phyloP scores from a whole-genome alignment of 2,113 vertebrate species.

The Rynchops niger region DNA sequence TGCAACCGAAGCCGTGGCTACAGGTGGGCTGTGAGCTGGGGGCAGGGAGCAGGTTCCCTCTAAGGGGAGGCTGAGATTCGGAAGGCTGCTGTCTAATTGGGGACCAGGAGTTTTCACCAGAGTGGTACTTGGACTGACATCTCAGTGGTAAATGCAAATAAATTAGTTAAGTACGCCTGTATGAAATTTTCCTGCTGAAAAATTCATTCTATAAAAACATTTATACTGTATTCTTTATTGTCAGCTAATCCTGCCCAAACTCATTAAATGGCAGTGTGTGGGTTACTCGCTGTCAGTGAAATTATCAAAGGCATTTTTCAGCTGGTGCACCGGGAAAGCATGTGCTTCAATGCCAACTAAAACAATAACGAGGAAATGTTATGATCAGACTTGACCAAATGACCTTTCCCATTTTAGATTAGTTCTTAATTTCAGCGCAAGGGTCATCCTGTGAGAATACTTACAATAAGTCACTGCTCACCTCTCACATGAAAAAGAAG shows the following conservation, averaged over 20 bases:
- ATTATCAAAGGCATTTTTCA: slow-evolving; percentile 82
- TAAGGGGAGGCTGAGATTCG: neutral
- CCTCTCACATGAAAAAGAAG: slow-evolving; percentile 80
- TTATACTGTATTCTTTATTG: slow-evolving; percentile 78
- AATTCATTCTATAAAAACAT: slow-evolving; percentile 72
- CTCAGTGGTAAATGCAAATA: slow-evolving; percentile 33
- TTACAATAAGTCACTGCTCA: slow-evolving; percentile 79
- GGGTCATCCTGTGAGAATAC: slow-evolving; percentile 80
- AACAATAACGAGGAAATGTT: slow-evolving; percentile 82
- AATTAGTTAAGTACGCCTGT: slow-evolving; percentile 25
- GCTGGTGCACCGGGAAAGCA: slow-evolving; percentile 75
- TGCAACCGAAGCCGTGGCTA: neutral
- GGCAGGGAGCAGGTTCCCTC: neutral
- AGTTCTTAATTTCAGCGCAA: slow-evolving; percentile 80
- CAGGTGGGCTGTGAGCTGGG: neutral
- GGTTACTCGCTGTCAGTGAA: slow-evolving; percentile 80
- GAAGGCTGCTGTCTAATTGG: neutral
- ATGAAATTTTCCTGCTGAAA: slow-evolving; percentile 61
- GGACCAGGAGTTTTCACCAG: neutral
- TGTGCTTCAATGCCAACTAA: slow-evolving; percentile 78
- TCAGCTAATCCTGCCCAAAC: slow-evolving; percentile 78
- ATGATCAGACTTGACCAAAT: slow-evolving; percentile 80
- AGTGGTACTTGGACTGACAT: neutral
- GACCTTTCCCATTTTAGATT: slow-evolving; percentile 81
- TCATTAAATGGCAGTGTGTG: slow-evolving; percentile 80